Base-by-base conservation (phyloP, 64 coral and sea anemone genomes). In the Montipora sp. region DNA sequence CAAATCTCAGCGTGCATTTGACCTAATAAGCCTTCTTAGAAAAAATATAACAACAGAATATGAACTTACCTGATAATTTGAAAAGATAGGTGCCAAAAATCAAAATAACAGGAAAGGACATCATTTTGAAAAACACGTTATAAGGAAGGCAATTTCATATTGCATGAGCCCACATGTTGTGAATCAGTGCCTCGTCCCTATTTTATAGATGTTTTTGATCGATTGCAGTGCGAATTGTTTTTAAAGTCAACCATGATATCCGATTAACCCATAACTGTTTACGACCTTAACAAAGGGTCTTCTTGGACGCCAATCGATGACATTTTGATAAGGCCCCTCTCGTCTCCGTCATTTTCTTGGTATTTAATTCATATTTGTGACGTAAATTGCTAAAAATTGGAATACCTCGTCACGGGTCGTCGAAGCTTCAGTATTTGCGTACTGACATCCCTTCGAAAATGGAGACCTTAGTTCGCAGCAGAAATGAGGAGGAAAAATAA, bases 371-470 rank as follows among this genome's bases (percentile, higher is more conserved):
- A 21, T 15, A 13, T 49, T 6, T 49, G 75, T 78, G 75, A 78
- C 75, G 46, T 49, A 78, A 47, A 48, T 43, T 24, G 71, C 19
- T 11, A 7, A 18, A 4, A 46, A 14, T 78, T 16, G 47, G 19
- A 78, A 78, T 78, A 78, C 13, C 75, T 78, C 45, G 75, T 78
- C 75, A 78, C 75, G 75, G 75, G 0, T 78, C 75, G 75, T 5
- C 75, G 75, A 50, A 14, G 15, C 8, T 14, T 46, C 3, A 47
- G 46, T 45, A 5, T 1, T 57, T 6, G 11, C 7, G 74, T 76
- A 13, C 22, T 3, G 3, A 76, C 44, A 76, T 76, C 14, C 2
- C 1, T 36, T 36, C 36, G 36, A 36, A 36, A 36, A 36, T 36
- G 36, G 36, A 36, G 36, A 36, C 36, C 36, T 36, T 36, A 36